Evolutionary conservation across 2,113 vertebrate species (phyloP).

Genomic region (Myiopsitta monachus): DNA sequence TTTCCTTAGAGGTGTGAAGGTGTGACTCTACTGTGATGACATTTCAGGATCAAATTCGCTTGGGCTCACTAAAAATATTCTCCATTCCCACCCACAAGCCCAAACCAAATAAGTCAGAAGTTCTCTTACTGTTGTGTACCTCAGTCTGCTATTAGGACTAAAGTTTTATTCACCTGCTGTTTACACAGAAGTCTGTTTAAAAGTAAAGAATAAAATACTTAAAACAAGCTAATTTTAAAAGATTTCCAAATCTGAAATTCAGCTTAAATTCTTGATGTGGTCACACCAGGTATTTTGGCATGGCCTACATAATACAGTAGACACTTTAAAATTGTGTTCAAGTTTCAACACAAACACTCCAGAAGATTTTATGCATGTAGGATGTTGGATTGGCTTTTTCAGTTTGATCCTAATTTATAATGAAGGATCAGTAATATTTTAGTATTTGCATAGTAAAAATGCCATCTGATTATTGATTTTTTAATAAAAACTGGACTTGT

Average conservation of each 20-base stretch:
- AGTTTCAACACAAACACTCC: not conserved
- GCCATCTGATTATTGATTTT: not conserved
- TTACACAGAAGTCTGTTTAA: not conserved
- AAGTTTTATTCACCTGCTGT: not conserved
- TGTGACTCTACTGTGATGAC: not conserved
- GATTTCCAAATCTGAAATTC: not conserved
- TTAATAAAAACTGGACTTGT: not conserved
- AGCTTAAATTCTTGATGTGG: not conserved
- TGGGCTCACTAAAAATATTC: not conserved
- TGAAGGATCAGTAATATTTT: not conserved
- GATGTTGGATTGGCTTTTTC: not conserved
- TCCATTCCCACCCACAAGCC: not conserved
- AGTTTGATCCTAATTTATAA: not conserved
- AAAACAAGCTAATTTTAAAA: not conserved
- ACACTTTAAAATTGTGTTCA: not conserved
- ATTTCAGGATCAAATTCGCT: not conserved
- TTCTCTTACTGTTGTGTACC: not conserved
- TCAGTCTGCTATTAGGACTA: not conserved
- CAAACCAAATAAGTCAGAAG: not conserved
- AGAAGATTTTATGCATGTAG: not conserved
- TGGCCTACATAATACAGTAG: not conserved
- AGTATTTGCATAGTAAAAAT: not conserved
- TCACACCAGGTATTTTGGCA: not conserved
- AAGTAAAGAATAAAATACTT: not conserved
- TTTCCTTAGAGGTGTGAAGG: not conserved